Base-by-base conservation (phyloP, 1,140 invertebrate species). In the Coenobita brevimanus region DNA sequence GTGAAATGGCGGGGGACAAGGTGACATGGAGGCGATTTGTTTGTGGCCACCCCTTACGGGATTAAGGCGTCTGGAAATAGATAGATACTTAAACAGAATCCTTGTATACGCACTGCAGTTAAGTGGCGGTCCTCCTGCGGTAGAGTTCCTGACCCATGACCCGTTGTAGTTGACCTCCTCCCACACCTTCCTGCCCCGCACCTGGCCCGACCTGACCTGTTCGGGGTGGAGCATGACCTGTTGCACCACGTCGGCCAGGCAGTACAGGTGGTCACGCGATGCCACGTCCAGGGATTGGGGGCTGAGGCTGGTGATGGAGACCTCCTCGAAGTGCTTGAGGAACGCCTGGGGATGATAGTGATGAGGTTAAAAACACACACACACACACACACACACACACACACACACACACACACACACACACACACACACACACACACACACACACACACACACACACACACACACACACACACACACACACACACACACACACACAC, bases 91-190 rank as follows among this genome's bases (percentile, higher is more conserved):
- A n/a, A n/a, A n/a, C n/a, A n/a, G n/a, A n/a, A 57, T 4, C 69
- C 89, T 50, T 21, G 33, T 21, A 17, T 88, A 90, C 91, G 92
- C 93, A 97, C 96, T 95, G 88, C 99, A 93, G 92, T 96, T 97
- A 93, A 99, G 99, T 91, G 98, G 95, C 92, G 98, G 99, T 17
- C 98, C 98, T 33, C 98, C 98, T 43, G 98, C 98, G 13, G 97
- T 99, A 3, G 97, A 96, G 24, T 97, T 92, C 15, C 90, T 93
- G 1, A 97, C 96, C 98, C 98, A 99, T 91, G 97, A 96, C 8
- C 98, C 98, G 92, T 99, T 97, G 91, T 97, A 98, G n/a, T 97
- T 95, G 73, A 95, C 97, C 94, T 97, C 96, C 92, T 98, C 97
- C 98, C 98, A 99, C 96, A 67, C 57, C 82, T 27, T 82, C 64